Base-by-base conservation (phyloP, 1,140 invertebrate genomes). In the Neoseiulus cucumeris region DNA sequence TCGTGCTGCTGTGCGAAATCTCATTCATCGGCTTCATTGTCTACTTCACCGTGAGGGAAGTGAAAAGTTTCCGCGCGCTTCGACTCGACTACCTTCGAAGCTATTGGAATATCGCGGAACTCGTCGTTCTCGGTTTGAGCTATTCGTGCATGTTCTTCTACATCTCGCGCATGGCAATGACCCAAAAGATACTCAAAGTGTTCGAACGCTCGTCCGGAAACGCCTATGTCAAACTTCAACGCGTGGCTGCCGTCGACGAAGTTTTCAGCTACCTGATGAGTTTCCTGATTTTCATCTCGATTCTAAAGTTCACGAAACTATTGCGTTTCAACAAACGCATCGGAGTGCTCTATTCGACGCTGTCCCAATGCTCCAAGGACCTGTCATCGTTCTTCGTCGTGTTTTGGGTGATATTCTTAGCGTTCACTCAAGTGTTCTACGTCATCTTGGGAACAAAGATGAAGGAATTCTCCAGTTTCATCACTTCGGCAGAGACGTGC, bases 151-250 rank as follows among this genome's bases (percentile, higher is more conserved):
- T 80, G 45, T 75, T 71, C 4, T 75, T 80, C 72, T 80, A 78
- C 68, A 71, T 72, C 25, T 79, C 71, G 75, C 77, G 69, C 72
- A 77, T 70, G 66, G 71, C 75, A 22, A 72, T 79, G 7, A 77
- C 75, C 0, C 68, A 72, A 30, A 70, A 73, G 39, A 77, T 77
- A 5, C 73, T 78, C 66, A 70, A 71, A 33, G 73, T 74, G 9
- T 73, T 78, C 44, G 71, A 75, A 47, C 72, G 75, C 65, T 70
- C 68, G 69, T 74, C 64, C 70, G 78, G 78, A 14, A 72, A 75
- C 66, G 79, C 78, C 17, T 80, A 76, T 68, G 76, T 80, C 1
- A 80, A 80, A 72, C 76, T 80, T 70, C 75, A 79, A 66, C 74
- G 74, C 17, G 71, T 80, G 14, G 77, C 76, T 1, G 68, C 74